Evolutionary conservation across 1,140 invertebrate genomes (phyloP).

Genomic region (Psilanteris sp.): DNA sequence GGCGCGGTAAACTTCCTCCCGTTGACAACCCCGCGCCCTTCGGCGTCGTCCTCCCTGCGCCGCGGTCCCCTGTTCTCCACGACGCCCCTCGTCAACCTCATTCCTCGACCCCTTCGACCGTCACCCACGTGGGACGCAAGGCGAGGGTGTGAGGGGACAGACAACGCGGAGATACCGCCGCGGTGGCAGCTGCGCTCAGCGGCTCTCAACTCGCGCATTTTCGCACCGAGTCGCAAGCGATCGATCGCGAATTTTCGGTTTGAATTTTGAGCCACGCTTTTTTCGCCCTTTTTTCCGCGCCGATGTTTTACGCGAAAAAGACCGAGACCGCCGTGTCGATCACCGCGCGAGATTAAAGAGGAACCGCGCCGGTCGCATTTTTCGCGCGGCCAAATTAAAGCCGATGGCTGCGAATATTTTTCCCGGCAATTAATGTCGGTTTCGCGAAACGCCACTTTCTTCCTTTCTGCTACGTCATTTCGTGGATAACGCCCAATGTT

Average conservation of each 20-base stretch:
- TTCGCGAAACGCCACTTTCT: too few relatives aligned
- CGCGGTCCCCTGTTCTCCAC: constrained; percentile 26
- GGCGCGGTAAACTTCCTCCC: constrained; percentile 53
- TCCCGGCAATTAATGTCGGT: too few relatives aligned
- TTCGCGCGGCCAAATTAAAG: constrained; percentile 3
- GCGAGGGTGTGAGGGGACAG: constrained; percentile 71
- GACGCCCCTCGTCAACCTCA: constrained; percentile 67
- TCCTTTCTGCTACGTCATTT: too few relatives aligned
- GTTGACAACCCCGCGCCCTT: constrained; percentile 46
- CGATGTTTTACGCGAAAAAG: constrained; percentile 14
- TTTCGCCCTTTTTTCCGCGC: constrained; percentile 3
- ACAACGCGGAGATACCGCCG: constrained; percentile 71
- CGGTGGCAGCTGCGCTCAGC: constrained; percentile 72
- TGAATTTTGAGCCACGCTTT: constrained; percentile 20
- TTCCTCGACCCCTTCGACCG: constrained; percentile 70
- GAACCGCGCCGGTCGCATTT: constrained; percentile 5
- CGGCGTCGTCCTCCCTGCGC: constrained; percentile 43
- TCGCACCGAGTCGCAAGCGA: constrained; percentile 12
- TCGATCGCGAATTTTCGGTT: constrained; percentile 49
- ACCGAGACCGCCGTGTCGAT: constrained; percentile 10
- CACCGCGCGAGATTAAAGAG: constrained; percentile 17
- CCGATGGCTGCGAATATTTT: too few relatives aligned
- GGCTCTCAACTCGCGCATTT: constrained; percentile 62
- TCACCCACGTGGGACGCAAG: constrained; percentile 72
- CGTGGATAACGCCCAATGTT: too few relatives aligned